These are phyloP conservation scores for Tenthredo distinguenda DNA, from an alignment of 2,888 invertebrate species.

Conservation along the genomic window DNA sequence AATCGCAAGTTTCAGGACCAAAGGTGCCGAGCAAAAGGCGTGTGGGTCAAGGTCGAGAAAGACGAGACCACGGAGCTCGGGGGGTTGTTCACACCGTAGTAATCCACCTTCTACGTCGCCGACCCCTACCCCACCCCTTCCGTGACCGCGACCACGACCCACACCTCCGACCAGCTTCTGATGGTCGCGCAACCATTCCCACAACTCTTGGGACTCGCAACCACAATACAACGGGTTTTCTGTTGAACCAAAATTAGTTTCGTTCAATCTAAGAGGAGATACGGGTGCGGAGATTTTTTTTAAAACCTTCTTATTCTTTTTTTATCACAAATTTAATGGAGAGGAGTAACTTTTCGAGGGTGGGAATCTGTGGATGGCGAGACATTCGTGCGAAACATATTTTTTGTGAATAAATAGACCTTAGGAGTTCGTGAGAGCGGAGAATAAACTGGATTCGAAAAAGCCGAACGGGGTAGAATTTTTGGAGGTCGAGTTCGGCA, in stretches of 20 bases:
- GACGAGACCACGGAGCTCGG: slow-evolving; percentile 86
- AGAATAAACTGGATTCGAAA: background rate
- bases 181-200: slow-evolving; percentile 96
- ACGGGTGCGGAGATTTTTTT: background rate
- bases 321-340: background rate
- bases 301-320: too few relatives aligned
- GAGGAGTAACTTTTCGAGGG: background rate
- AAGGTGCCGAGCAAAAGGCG: slow-evolving; percentile 91
- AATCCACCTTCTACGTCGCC: slow-evolving; percentile 72
- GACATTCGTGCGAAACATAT: background rate
- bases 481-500: background rate
- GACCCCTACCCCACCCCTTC: slow-evolving; percentile 68
- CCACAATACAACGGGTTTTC: slow-evolving; percentile 95
- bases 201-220: slow-evolving; percentile 93
- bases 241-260: slow-evolving; percentile 73
- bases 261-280: background rate
- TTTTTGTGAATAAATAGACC: background rate
- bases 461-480: background rate
- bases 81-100: slow-evolving; percentile 90
- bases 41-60: slow-evolving; percentile 89
- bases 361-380: background rate
- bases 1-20: slow-evolving; percentile 91
- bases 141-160: slow-evolving; percentile 77
- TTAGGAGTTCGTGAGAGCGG: slow-evolving; percentile 3
- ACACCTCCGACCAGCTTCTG: slow-evolving; percentile 85